phyloP scores from a whole-genome alignment of 2,113 vertebrate genomes.

The Erythrocercus mccallii region DNA sequence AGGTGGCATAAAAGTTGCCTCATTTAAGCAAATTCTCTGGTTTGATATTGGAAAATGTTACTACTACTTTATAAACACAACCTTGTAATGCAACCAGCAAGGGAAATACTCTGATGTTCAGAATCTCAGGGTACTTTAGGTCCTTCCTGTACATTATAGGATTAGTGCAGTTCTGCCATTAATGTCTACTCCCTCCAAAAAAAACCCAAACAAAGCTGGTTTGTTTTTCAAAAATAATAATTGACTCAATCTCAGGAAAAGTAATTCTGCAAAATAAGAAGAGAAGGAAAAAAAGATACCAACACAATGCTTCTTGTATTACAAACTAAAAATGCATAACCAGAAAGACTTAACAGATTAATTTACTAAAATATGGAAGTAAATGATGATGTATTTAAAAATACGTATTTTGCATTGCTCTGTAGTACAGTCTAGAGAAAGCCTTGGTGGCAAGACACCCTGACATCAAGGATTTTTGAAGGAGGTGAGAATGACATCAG shows the following conservation, averaged over 20 bases:
- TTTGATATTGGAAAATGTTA: not conserved
- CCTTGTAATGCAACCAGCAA: not conserved
- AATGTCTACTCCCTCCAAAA: not conserved
- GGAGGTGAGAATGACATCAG: not conserved
- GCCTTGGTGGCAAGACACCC: not conserved
- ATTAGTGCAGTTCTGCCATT: not conserved
- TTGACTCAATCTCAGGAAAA: not conserved
- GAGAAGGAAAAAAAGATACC: not conserved
- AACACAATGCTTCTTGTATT: not conserved
- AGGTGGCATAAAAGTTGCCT: slow-evolving; percentile 61
- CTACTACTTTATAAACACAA: not conserved
- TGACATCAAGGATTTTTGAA: not conserved
- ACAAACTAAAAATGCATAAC: not conserved
- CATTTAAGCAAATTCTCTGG: not conserved
- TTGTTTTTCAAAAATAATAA: not conserved
- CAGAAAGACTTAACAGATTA: not conserved
- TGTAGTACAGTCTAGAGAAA: not conserved
- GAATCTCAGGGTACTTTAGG: not conserved
- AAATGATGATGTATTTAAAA: not conserved
- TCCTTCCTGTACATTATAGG: not conserved
- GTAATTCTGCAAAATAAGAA: not conserved
- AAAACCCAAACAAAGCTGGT: not conserved
- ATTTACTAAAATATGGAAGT: not conserved
- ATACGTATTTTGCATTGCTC: not conserved
- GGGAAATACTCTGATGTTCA: not conserved